Evolutionary conservation across 2,113 vertebrate genomes (phyloP).

Genomic region (Mesitornis unicolor): DNA sequence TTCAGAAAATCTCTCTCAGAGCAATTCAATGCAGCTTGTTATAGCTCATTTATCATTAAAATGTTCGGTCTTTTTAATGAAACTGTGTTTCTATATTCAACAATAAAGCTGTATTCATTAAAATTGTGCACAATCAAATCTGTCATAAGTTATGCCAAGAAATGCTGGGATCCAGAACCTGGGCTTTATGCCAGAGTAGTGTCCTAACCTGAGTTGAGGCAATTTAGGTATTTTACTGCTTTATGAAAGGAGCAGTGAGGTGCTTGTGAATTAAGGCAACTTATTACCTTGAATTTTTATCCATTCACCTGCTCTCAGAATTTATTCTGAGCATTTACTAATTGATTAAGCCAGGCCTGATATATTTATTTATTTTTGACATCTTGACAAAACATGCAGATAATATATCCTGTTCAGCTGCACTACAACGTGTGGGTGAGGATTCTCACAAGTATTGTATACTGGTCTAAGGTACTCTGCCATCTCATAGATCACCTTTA

Average conservation of each 20-base stretch:
- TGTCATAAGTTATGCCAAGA: background rate
- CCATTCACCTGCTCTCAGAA: background rate
- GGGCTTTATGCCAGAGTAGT: background rate
- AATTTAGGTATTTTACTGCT: background rate
- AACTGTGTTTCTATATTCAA: constrained; percentile 16
- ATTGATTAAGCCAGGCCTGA: background rate
- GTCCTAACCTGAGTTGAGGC: background rate
- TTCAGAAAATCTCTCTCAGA: constrained; percentile 30
- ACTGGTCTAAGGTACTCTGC: background rate
- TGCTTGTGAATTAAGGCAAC: background rate
- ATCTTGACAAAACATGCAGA: background rate
- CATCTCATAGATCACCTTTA: background rate
- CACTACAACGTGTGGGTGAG: background rate
- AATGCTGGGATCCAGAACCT: background rate
- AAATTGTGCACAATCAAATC: background rate
- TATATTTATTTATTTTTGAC: background rate
- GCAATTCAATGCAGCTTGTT: constrained; percentile 19
- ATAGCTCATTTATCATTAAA: constrained; percentile 47
- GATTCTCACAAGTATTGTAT: background rate
- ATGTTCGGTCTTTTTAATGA: background rate
- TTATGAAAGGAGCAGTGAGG: background rate
- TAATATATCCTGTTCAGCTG: background rate
- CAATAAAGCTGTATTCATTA: constrained; percentile 27
- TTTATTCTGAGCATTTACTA: background rate
- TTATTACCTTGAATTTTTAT: background rate